Base-by-base conservation (phyloP, 2,113 vertebrate species). In the Isichthys henryi region DNA sequence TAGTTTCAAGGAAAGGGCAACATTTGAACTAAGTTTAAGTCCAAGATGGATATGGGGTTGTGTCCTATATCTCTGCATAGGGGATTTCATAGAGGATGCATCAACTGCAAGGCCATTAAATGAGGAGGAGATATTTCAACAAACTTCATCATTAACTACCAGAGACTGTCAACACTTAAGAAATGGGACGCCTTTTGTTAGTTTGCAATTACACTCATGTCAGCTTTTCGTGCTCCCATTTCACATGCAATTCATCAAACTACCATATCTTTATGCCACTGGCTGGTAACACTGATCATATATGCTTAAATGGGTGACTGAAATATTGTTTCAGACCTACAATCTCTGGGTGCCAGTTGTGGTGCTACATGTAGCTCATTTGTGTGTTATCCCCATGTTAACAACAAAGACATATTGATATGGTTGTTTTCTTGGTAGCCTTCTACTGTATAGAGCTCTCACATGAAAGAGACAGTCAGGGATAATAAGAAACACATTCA, bases 101-200 rank as follows among this genome's bases (percentile, higher is more conserved):
- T 49, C 19, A 62, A 43, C 15, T 13, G 80, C 13, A n/a, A 49
- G 88, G 80, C 49, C n/a, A 74, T 74, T 31, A 86, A 70, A 70
- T 49, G n/a, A 56, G 43, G 19, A 85, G 52, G 82, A 56, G 39
- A 85, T 27, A 58, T 46, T 89, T 89, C 85, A 58, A 85, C 62
- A 35, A 9, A 46, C 19, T 66, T 39, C 83, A 89, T 62, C 49
- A 70, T 86, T 86, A 70, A 89, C 11, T 45, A 43, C 62, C 56
- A 89, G 13, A 11, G 21, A 39, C 53, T 15, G 88, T 23, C 53
- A 50, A 35, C 52, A 21, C 77, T 53, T 15, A 53, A 45, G 3
- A 83, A 83, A 39, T 6, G 80, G 84, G 31, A 39, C 3, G 4
- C 46, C 45, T 77, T 90, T 87, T 58, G 17, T 45, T 31, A 53